Conservation (phyloP, 2,797 vertebrate species). For the Liasis olivaceus region DNA sequence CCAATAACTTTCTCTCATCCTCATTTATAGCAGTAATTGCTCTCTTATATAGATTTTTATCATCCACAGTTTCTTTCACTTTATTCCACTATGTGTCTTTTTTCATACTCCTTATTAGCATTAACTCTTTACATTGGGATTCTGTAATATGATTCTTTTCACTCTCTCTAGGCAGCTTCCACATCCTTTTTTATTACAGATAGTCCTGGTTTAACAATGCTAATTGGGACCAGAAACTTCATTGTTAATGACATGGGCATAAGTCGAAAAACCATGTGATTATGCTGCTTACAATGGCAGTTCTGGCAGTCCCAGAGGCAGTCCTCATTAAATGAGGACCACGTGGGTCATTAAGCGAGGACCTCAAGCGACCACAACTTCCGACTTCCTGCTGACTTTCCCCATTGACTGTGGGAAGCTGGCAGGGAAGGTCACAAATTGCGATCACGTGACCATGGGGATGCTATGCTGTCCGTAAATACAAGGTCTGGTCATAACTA, state of each 20-base stretch:
- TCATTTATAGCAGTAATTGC: not conserved
- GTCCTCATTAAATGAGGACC: not conserved
- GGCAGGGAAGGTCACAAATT: not conserved
- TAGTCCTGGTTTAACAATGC: not conserved
- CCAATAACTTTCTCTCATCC: not conserved
- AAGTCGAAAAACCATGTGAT: not conserved
- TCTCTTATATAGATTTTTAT: not conserved
- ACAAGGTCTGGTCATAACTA: not conserved
- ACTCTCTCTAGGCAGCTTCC: not conserved
- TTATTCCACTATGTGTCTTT: not conserved
- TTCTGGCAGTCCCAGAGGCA: not conserved
- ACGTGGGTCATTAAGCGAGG: not conserved
- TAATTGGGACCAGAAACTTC: not conserved
- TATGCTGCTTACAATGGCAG: not conserved
- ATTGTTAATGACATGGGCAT: not conserved
- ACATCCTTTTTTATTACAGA: not conserved
- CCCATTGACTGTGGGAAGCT: not conserved
- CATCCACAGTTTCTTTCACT: not conserved
- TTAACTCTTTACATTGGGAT: not conserved
- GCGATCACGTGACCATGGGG: not conserved
- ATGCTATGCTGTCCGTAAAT: not conserved
- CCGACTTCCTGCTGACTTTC: not conserved
- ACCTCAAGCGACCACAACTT: not conserved
- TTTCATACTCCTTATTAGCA: not conserved
- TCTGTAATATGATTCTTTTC: not conserved